phyloP scores from a whole-genome alignment of 2,113 vertebrate genomes.

The Todiramphus chloris region DNA sequence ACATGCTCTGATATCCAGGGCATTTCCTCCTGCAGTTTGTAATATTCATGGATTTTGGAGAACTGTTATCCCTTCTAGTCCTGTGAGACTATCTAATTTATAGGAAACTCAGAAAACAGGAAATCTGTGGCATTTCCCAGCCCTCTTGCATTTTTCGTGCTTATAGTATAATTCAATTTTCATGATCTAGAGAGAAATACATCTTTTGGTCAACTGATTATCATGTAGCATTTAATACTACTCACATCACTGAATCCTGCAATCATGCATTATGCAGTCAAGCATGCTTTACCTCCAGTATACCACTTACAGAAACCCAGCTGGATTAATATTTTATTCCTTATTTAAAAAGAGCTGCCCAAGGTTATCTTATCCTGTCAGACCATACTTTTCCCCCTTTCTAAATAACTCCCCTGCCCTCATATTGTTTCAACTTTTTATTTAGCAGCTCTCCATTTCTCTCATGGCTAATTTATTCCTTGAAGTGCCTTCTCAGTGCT shows the following conservation, averaged over 20 bases:
- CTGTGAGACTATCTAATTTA: constrained; percentile 35
- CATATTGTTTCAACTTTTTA: constrained; percentile 51
- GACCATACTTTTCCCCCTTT: neutral
- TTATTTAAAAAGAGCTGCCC: constrained; percentile 26
- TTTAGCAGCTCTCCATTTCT: constrained; percentile 39
- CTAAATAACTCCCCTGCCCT: constrained; percentile 35
- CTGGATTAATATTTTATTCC: constrained; percentile 34
- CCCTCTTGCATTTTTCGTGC: constrained; percentile 8
- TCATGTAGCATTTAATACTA: neutral
- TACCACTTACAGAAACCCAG: neutral
- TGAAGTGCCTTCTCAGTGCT: constrained; percentile 5
- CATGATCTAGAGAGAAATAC: constrained; percentile 4
- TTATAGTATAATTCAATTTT: constrained; percentile 29
- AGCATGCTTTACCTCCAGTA: neutral
- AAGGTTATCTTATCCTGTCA: constrained; percentile 57
- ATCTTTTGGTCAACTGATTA: constrained; percentile 30
- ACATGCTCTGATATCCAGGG: constrained; percentile 14
- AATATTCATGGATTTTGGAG: constrained; percentile 34
- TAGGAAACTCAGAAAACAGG: constrained; percentile 47
- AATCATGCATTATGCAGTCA: neutral
- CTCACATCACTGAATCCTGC: neutral
- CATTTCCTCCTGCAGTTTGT: constrained; percentile 31
- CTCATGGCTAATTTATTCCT: constrained; percentile 45
- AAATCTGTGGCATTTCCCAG: constrained; percentile 38
- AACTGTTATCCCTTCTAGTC: constrained; percentile 21